Conservation (phyloP, 2,797 vertebrate species). For the Morus bassanus region DNA sequence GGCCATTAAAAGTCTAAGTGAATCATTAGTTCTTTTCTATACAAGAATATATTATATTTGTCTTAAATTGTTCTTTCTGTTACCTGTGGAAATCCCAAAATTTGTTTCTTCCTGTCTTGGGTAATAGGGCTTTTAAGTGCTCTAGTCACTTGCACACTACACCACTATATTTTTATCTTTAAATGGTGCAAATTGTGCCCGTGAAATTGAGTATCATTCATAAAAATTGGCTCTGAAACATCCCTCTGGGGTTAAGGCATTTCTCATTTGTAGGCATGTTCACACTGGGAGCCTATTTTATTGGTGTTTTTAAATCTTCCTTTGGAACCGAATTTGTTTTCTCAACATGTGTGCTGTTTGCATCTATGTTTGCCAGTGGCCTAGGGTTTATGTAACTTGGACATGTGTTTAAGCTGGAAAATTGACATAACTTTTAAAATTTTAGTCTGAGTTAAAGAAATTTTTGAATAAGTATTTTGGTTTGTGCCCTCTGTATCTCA, state of each 20-base stretch:
- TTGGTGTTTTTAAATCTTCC: neutral
- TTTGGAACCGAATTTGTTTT: neutral
- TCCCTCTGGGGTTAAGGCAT: neutral
- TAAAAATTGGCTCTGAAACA: neutral
- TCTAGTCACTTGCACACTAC: neutral
- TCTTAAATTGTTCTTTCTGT: neutral
- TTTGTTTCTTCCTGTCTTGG: neutral
- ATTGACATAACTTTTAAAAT: neutral
- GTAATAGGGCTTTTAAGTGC: neutral
- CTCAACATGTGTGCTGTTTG: neutral
- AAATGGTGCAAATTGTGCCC: neutral
- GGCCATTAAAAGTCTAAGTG: neutral
- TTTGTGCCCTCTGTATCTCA: neutral
- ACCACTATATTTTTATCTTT: neutral
- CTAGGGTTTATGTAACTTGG: neutral
- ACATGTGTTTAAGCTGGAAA: neutral
- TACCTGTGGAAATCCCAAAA: neutral
- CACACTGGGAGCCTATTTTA: neutral
- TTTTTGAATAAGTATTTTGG: neutral
- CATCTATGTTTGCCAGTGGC: neutral
- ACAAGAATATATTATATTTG: neutral
- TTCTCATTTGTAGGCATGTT: neutral
- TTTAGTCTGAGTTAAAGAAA: neutral
- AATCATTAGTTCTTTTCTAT: neutral
- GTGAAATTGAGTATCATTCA: neutral